Evolutionary conservation across 92 coral and sea anemone species (phyloP), one percentile per base, ranked within the genome.

Genomic region (Blastomussa wellsi): DNA sequence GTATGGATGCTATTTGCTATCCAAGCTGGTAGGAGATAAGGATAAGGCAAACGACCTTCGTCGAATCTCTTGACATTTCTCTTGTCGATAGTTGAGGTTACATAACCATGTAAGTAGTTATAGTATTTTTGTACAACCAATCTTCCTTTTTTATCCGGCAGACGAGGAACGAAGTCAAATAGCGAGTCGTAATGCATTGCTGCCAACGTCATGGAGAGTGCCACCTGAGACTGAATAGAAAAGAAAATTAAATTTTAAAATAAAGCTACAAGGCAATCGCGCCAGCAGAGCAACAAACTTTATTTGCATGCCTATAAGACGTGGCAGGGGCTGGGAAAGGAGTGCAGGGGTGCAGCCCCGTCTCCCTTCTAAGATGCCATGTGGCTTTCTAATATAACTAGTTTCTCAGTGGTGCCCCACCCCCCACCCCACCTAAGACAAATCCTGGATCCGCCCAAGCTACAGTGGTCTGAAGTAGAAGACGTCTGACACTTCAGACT

Each of bases 11-110:
- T 91, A 55, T 95, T 95, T 3, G 98, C 92, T 38, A 96, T 91
- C 98, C 98, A 96, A 7, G 91, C 95, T n/a, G 98, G 98, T 4
- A 91, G 71, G 19, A 96, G 73, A 85, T 94, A 96, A 4, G 98
- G 98, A 72, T 96, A 96, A 12, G 98, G 90, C 67, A 94, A 87
- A 31, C 91, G 92, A 19, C 96, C 95, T 13, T 83, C 55, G 6
- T 62, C 41, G 69, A 77, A 84, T 76, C 98, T 82, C 52, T 89
- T 55, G 20, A 12, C 59, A 82, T 96, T 96, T 33, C 95, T 79
- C 26, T 84, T 33, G 29, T 84, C 67, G 19, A 96, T 89, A 0
- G 35, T 72, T 5, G 71, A 36, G 82, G 83, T 91, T 17, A 94
- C 86, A 29, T 51, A 51, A 17, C 81, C 80, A 57, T 84, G 85